Percentiles rank a stretch among this genome's conserved stretches.
phyloP scores from a whole-genome alignment of 2,888 invertebrate species.

The Strigamia crassipes region DNA sequence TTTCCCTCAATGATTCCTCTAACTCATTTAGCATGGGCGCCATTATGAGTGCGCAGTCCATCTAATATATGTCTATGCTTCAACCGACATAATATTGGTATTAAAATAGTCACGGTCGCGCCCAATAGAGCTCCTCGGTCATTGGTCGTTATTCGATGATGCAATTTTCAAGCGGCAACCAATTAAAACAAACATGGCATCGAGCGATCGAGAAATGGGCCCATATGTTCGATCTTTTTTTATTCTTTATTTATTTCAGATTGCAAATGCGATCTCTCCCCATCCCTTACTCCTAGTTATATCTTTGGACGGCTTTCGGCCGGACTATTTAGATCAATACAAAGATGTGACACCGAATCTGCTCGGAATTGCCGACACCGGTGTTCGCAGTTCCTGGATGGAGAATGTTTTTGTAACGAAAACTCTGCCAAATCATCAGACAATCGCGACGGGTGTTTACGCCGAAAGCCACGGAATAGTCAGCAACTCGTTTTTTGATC shows the following conservation, averaged over 20 bases:
- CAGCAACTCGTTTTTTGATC: slow-evolving; percentile 59
- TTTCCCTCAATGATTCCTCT: too few species aligned
- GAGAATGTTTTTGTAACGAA: slow-evolving; percentile 49
- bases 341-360: slow-evolving; percentile 45
- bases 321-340: slow-evolving; percentile 44
- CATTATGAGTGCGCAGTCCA: too few species aligned
- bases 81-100: too few species aligned
- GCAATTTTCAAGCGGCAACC: not conserved
- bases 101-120: too few species aligned
- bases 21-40: too few species aligned
- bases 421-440: slow-evolving; percentile 50
- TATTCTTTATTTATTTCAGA: not conserved
- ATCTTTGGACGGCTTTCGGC: slow-evolving; percentile 50
- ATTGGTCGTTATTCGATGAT: not conserved
- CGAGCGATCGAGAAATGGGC: not conserved
- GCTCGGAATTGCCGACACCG: slow-evolving; percentile 27
- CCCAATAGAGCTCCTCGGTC: not conserved
- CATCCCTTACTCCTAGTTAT: slow-evolving; percentile 47
- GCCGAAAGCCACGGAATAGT: slow-evolving; percentile 58
- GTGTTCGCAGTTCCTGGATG: slow-evolving; percentile 47
- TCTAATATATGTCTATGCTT: too few species aligned
- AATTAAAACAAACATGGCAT: not conserved
- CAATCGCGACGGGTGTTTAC: slow-evolving; percentile 54
- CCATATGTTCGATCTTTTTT: not conserved
- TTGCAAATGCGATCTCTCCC: not conserved